A percentile compares a stretch with the other conserved stretches of the same genome.
Conservation (phyloP, 2,797 vertebrate species). For the Myoxocephalus aenaeus region DNA sequence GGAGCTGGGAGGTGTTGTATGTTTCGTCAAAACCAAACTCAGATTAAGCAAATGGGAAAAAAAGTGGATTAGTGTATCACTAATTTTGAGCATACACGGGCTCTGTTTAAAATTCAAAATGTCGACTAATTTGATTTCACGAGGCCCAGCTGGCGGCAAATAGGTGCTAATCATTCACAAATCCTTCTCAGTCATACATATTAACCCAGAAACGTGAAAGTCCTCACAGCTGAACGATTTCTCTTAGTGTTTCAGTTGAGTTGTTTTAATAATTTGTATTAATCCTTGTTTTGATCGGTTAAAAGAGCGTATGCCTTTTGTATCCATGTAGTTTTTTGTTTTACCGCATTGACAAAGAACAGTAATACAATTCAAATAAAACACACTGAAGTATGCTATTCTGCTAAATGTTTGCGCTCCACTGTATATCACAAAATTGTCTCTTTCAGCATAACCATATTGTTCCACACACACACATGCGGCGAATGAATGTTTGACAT, state of each 20-base stretch:
- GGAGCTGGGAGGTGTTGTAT: constrained; percentile 51
- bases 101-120: constrained; percentile 81
- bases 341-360: neutral
- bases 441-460: neutral
- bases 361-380: neutral
- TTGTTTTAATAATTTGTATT: neutral
- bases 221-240: constrained; percentile 21
- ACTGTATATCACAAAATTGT: neutral
- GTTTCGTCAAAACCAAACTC: constrained; percentile 52
- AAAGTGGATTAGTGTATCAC: constrained; percentile 33
- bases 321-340: neutral
- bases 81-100: constrained; percentile 63
- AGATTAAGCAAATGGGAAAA: constrained; percentile 59
- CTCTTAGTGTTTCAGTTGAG: constrained; percentile 11
- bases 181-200: constrained; percentile 59
- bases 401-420: neutral
- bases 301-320: neutral
- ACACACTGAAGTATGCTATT: neutral
- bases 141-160: constrained; percentile 72
- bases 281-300: neutral
- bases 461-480: constrained; percentile 7
- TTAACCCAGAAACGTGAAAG: constrained; percentile 41
- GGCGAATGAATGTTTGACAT: constrained; percentile 17
- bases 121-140: constrained; percentile 81
- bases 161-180: constrained; percentile 78